Conservation (phyloP, 2,888 invertebrate genomes). For the Papilio gigon region DNA sequence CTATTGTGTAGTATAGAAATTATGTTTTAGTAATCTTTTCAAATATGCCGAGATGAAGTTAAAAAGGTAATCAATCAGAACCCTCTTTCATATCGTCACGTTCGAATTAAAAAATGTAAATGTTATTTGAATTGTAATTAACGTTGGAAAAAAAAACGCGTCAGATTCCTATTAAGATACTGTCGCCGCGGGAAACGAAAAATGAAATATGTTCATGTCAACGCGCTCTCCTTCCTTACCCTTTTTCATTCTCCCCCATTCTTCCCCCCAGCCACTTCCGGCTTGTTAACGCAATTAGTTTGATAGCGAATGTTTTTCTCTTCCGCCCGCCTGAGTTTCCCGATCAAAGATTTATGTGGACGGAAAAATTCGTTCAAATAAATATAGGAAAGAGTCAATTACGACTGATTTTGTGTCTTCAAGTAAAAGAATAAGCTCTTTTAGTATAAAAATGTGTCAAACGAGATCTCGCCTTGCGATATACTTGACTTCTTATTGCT, state of each 20-base stretch:
- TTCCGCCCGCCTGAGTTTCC: conserved; percentile 12
- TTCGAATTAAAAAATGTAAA: conserved; percentile 22
- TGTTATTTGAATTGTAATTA: conserved; percentile 36
- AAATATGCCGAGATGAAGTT: not conserved
- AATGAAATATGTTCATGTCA: conserved; percentile 40
- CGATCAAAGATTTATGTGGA: conserved; percentile 21
- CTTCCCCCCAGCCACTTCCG: conserved; percentile 23
- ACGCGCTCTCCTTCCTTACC: conserved; percentile 32
- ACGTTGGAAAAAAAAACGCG: conserved; percentile 25
- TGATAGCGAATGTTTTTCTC: conserved; percentile 33
- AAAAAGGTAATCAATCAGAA: conserved; percentile 16
- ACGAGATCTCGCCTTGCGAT: not conserved
- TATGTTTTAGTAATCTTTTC: too few relatives aligned
- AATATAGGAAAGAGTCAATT: conserved; percentile 11
- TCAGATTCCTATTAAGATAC: conserved; percentile 40
- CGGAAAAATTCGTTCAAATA: conserved; percentile 8
- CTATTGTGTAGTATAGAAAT: not conserved
- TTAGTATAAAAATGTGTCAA: not conserved
- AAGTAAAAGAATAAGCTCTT: not conserved
- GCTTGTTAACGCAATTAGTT: conserved; percentile 37
- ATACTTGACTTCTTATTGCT: not conserved
- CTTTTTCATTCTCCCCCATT: conserved; percentile 14
- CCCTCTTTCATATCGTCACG: not conserved
- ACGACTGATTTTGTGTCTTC: not conserved
- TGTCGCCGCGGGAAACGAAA: conserved; percentile 33